Conservation (phyloP, 2,113 vertebrate genomes). For the Malurus cyaneus region DNA sequence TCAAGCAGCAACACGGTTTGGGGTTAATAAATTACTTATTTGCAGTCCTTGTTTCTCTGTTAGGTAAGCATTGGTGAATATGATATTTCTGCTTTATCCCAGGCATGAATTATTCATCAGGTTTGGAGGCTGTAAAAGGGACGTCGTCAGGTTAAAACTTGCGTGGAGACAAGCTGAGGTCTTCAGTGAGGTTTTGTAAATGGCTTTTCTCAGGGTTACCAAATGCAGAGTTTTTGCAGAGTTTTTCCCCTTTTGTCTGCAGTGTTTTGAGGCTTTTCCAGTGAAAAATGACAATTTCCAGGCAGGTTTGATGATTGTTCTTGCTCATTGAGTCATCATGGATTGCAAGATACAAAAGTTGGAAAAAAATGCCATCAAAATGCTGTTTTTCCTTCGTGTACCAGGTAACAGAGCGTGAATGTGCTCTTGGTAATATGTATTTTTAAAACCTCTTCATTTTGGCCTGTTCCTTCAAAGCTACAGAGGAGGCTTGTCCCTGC, state of each 20-base stretch:
- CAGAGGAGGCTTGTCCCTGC: background rate
- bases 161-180: background rate
- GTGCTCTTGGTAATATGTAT: background rate
- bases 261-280: background rate
- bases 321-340: background rate
- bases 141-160: conserved; percentile 61
- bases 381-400: background rate
- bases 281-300: background rate
- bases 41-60: conserved; percentile 6
- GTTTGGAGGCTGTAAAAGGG: conserved; percentile 37
- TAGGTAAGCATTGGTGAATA: conserved; percentile 44
- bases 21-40: conserved; percentile 65
- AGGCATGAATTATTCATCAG: conserved; percentile 56
- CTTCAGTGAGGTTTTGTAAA: conserved; percentile 15
- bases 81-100: conserved; percentile 54
- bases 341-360: background rate
- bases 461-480: background rate
- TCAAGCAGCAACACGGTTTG: background rate
- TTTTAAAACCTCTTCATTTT: background rate
- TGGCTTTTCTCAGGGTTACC: background rate
- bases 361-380: background rate
- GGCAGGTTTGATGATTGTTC: background rate
- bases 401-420: accelerated
- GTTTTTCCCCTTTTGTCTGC: background rate
- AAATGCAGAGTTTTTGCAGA: background rate